Evolutionary conservation across 2,113 vertebrate species (phyloP).

Genomic region (Spermophilus dauricus): DNA sequence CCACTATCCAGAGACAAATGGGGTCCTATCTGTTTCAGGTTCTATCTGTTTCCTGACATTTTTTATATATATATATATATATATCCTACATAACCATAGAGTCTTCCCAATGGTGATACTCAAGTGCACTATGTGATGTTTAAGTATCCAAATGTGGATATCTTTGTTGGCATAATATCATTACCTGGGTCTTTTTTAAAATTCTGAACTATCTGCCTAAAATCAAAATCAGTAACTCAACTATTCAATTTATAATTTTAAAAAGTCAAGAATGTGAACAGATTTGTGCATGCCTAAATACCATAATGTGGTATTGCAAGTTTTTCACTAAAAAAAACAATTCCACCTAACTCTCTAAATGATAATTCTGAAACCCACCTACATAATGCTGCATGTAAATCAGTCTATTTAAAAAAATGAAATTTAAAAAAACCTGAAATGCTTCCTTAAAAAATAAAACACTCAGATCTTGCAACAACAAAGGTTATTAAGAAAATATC

Average conservation of each 20-base stretch:
- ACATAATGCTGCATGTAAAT: background rate
- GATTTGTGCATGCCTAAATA: background rate
- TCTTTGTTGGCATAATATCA: background rate
- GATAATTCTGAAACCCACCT: background rate
- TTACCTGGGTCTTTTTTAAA: background rate
- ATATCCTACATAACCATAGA: background rate
- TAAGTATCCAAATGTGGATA: background rate
- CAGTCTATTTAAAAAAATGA: background rate
- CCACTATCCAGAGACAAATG: background rate
- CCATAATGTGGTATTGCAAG: background rate
- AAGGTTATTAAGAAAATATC: background rate
- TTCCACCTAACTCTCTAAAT: background rate
- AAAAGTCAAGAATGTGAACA: background rate
- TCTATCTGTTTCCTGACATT: background rate
- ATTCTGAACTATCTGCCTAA: background rate
- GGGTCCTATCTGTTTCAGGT: background rate
- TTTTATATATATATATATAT: background rate
- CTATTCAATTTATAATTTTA: slow-evolving; percentile 5
- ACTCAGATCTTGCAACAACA: background rate
- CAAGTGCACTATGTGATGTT: background rate
- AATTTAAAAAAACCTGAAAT: background rate
- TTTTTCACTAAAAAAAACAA: background rate
- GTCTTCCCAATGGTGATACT: background rate
- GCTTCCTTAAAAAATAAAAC: background rate
- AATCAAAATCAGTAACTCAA: slow-evolving; percentile 3